phyloP scores from a whole-genome alignment of 2,113 vertebrate genomes.

The Phaetusa simplex region DNA sequence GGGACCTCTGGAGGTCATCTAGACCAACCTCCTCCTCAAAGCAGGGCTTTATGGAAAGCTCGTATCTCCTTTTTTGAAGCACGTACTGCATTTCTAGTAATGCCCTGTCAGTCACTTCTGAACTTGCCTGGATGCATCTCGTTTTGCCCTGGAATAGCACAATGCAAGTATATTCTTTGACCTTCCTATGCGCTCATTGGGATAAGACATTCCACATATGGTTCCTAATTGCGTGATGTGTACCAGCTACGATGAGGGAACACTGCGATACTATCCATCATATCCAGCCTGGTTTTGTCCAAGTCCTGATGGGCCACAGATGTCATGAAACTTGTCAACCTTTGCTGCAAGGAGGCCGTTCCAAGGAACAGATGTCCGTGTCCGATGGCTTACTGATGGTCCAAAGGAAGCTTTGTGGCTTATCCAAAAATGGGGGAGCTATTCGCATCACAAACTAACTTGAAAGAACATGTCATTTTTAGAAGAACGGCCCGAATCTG shows the following conservation, averaged over 20 bases:
- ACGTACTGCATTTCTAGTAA: background rate
- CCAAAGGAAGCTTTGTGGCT: background rate
- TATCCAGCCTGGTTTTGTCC: background rate
- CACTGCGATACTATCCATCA: background rate
- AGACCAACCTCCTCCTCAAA: background rate
- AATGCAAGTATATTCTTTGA: fast-evolving
- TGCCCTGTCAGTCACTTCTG: background rate
- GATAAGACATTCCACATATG: background rate
- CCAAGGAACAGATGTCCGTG: slow-evolving; percentile 25
- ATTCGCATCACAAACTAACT: background rate
- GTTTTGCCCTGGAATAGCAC: background rate
- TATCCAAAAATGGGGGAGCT: background rate
- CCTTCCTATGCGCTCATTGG: fast-evolving
- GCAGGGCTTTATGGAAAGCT: background rate
- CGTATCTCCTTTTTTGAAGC: background rate
- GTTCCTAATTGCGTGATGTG: background rate
- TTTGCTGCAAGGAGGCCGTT: background rate
- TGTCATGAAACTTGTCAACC: background rate
- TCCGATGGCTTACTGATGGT: background rate
- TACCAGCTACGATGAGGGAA: background rate
- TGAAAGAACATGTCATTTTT: background rate
- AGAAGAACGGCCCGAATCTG: background rate
- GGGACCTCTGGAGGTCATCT: slow-evolving; percentile 10
- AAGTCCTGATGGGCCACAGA: slow-evolving; percentile 49
- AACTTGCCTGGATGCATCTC: background rate